These are phyloP conservation scores for Galemys pyrenaicus DNA, from an alignment of 2,113 vertebrate genomes.

Conservation along the genomic window DNA sequence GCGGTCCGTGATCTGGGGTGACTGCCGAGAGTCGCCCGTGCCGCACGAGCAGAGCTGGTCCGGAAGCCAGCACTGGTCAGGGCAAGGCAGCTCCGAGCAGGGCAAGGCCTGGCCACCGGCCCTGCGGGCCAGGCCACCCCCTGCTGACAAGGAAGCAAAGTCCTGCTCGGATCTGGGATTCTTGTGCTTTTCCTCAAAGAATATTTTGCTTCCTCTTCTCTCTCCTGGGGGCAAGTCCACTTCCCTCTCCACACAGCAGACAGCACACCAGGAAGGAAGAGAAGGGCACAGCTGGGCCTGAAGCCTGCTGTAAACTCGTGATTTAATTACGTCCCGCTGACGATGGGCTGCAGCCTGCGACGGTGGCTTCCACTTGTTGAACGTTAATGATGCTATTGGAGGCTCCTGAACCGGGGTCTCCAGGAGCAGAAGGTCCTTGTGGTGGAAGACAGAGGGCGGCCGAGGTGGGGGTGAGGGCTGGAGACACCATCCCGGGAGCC, in stretches of 20 bases:
- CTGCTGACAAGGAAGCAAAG: too few species aligned
- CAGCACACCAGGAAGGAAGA: neutral
- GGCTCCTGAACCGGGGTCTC: neutral
- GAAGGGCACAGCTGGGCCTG: neutral
- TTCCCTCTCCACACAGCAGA: neutral
- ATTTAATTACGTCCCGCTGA: slow-evolving; percentile 23
- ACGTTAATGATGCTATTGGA: neutral
- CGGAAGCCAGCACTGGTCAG: neutral
- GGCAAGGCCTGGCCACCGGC: accelerated
- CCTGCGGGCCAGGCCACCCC: accelerated
- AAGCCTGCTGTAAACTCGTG: neutral
- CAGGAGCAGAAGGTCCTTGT: neutral
- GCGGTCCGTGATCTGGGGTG: too few species aligned
- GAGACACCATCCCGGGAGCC: too few species aligned
- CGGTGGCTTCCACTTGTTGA: neutral
- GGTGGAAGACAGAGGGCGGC: neutral
- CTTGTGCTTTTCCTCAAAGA: neutral
- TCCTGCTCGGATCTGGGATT: too few species aligned
- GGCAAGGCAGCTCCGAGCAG: neutral
- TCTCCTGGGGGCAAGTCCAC: neutral
- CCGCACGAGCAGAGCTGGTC: accelerated
- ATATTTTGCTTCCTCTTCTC: neutral
- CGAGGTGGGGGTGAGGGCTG: neutral
- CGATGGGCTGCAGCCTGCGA: neutral
- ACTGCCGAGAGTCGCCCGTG: neutral